Base-by-base conservation (phyloP, 37 sponge, comb jelly and placozoan genomes). In the Tethya wilhelma region DNA sequence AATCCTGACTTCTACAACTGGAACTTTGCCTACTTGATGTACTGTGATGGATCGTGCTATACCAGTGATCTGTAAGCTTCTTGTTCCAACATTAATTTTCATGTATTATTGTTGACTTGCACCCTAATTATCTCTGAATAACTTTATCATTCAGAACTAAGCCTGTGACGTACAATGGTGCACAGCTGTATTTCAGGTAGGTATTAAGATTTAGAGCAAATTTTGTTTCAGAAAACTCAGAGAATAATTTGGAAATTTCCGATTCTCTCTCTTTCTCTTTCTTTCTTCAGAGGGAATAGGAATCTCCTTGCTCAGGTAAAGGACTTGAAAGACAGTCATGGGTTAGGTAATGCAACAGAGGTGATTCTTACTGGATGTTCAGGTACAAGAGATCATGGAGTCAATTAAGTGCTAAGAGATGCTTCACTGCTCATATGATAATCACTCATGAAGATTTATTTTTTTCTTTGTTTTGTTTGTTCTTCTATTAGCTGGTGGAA, bases 311-410 rank as follows among this genome's bases (percentile, higher is more conserved):
- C 86, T 60, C 41, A 56, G 26, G 3, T 90, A 12, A 25, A 66
- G 2, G 74, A 59, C 31, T 57, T 84, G 77, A 82, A 78, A 36
- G 59, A 59, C 28, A 7, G 4, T 7, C 58, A 81, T 36, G 87
- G 87, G 23, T 44, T 93, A 78, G 73, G 67, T 32, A 69, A 42
- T 58, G 91, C 95, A 0, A 67, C 72, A 29, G 85, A 85, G n/a
- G 84, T 94, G 0, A 87, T 94, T 49, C 74, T 94, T 6, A 94
- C 95, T 40, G 95, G 95, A 37, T 94, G 95, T 60, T 94, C 95
- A 38, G 93, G 93, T 93, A 44, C n/a, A n/a, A n/a, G n/a, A n/a
- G n/a, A n/a, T n/a, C n/a, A n/a, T n/a, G n/a, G n/a, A n/a, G n/a
- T n/a, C n/a, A n/a, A n/a, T n/a, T n/a, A n/a, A n/a, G n/a, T n/a